phyloP scores from a whole-genome alignment of 2,113 vertebrate genomes.

The Centropristis striata region DNA sequence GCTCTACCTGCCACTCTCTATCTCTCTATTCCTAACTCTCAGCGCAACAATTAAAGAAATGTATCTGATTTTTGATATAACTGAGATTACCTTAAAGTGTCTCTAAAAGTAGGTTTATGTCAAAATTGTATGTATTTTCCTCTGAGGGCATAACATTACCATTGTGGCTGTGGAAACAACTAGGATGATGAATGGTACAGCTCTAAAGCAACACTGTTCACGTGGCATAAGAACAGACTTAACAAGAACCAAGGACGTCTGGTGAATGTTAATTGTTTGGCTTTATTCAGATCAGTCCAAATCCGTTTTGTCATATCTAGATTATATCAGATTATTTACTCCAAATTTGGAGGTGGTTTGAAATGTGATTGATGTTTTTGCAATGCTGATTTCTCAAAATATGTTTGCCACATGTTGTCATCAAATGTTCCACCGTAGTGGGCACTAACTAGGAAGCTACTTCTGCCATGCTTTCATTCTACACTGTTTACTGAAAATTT shows the following conservation, averaged over 20 bases:
- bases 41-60: conserved; percentile 23
- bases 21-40: conserved; percentile 7
- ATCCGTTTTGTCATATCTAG: no score
- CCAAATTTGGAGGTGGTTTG: no score
- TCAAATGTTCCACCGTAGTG: no score
- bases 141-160: background rate
- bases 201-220: background rate
- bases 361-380: no score
- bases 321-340: no score
- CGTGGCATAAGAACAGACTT: background rate
- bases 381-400: no score
- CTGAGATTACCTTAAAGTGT: background rate
- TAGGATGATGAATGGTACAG: background rate
- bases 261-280: background rate
- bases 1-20: conserved; percentile 33
- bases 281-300: background rate
- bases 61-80: background rate
- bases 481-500: no score
- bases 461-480: no score
- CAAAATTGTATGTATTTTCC: background rate
- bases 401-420: no score
- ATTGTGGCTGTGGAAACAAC: conserved; percentile 35
- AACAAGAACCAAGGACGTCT: background rate
- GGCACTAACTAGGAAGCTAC: no score
- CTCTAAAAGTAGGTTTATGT: conserved; percentile 9